Percentiles rank a stretch among this genome's conserved stretches.
phyloP scores from a whole-genome alignment of 2,797 vertebrate species.

The Helostoma temminkii region DNA sequence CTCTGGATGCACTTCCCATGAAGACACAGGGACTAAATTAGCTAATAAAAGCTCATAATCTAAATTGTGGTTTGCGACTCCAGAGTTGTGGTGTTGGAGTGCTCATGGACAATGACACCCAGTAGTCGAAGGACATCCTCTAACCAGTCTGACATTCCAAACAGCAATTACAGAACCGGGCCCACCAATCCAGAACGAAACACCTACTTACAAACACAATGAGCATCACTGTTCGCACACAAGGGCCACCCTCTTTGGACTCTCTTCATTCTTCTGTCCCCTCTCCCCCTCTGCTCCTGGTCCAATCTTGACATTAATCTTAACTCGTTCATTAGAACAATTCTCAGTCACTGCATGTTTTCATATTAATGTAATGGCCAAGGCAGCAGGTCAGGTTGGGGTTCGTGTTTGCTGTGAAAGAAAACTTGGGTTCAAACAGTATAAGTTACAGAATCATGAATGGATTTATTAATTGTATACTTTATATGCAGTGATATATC shows the following conservation, averaged over 20 bases:
- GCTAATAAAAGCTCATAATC: conserved; percentile 78
- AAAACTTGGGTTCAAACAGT: conserved; percentile 15
- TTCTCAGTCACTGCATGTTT: conserved; percentile 70
- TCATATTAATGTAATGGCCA: conserved; percentile 71
- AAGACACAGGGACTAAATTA: conserved; percentile 72
- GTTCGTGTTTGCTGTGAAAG: conserved; percentile 29
- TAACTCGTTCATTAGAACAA: conserved; percentile 81
- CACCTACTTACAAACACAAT: conserved; percentile 85
- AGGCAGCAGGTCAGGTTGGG: conserved; percentile 53
- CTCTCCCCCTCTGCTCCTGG: conserved; percentile 62
- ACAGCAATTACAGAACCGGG: conserved; percentile 81
- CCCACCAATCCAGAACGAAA: conserved; percentile 83
- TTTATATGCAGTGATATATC: not conserved
- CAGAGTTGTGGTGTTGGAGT: conserved; percentile 65
- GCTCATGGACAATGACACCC: conserved; percentile 80
- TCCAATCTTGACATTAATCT: conserved; percentile 83
- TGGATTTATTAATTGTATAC: not conserved
- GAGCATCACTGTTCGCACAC: conserved; percentile 78
- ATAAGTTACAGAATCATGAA: conserved; percentile 1
- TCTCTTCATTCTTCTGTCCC: conserved; percentile 68
- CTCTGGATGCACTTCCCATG: conserved; percentile 63
- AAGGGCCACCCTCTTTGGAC: conserved; percentile 76
- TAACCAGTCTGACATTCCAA: conserved; percentile 84
- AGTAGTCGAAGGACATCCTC: conserved; percentile 79
- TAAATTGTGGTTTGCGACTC: conserved; percentile 78